These are phyloP conservation scores for Papilio polyxenes DNA, from an alignment of 1,140 invertebrate species.

Conservation along the genomic window DNA sequence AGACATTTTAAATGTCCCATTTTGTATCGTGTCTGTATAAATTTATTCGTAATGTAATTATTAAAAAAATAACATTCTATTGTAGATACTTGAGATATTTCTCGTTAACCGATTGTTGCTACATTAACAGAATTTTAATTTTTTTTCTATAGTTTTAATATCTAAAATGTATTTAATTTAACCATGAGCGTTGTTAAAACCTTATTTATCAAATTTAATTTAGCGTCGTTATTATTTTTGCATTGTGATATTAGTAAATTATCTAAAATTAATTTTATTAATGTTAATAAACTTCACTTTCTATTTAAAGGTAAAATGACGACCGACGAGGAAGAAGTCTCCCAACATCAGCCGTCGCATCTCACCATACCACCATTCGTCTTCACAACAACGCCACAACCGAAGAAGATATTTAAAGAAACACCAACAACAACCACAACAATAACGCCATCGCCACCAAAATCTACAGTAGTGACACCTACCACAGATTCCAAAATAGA, in stretches of 20 bases:
- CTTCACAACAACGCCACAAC: constrained; percentile 9
- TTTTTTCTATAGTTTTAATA: background rate
- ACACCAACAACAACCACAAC: constrained; percentile 38
- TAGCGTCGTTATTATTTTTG: background rate
- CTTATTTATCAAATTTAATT: background rate
- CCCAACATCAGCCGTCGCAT: constrained; percentile 13
- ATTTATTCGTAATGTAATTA: no score
- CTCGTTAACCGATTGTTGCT: background rate
- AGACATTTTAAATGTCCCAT: background rate
- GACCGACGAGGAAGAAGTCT: constrained; percentile 63
- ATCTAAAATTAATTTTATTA: background rate
- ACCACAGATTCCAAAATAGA: constrained; percentile 48
- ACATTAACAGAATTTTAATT: background rate
- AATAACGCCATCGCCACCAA: constrained; percentile 42
- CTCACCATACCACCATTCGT: constrained; percentile 22
- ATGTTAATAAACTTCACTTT: background rate
- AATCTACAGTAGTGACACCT: constrained; percentile 41
- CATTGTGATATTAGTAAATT: background rate
- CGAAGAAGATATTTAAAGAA: constrained; percentile 5
- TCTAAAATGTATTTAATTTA: background rate
- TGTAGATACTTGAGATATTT: no score
- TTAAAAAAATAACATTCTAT: no score
- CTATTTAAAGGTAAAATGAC: constrained; percentile 67
- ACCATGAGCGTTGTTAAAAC: background rate
- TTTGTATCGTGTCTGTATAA: no score